phyloP scores from a whole-genome alignment of 1,140 invertebrate genomes.

The Cydia amplana region DNA sequence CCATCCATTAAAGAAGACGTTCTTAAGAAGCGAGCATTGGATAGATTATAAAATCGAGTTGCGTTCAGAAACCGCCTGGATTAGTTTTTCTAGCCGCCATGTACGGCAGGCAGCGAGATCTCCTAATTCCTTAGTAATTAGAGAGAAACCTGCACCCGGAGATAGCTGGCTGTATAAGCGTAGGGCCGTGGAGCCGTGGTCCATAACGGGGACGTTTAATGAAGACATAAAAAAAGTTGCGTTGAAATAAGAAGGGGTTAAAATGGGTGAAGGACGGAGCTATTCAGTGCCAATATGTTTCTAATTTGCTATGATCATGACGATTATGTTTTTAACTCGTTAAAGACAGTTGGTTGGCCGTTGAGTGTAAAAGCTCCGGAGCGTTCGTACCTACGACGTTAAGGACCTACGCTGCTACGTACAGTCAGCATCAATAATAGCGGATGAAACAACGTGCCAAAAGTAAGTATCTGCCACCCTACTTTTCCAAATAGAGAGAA shows the following conservation, averaged over 20 bases:
- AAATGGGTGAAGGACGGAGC: neutral
- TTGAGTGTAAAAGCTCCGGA: too few relatives aligned
- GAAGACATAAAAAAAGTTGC: conserved; percentile 44
- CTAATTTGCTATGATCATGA: too few relatives aligned
- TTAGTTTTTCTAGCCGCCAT: conserved; percentile 51
- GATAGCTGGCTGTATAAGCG: conserved; percentile 33
- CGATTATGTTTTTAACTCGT: too few relatives aligned
- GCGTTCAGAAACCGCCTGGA: conserved; percentile 43
- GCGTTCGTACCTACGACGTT: too few relatives aligned
- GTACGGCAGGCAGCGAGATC: conserved; percentile 55
- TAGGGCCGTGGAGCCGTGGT: conserved; percentile 22
- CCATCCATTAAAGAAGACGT: neutral
- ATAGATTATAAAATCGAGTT: neutral
- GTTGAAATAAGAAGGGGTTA: neutral
- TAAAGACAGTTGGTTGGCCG: too few relatives aligned
- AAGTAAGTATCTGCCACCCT: too few relatives aligned
- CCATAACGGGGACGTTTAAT: conserved; percentile 49
- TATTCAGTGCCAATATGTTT: too few relatives aligned
- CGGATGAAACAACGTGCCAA: too few relatives aligned
- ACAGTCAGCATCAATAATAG: too few relatives aligned
- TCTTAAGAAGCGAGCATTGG: neutral
- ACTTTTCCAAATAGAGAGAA: too few relatives aligned
- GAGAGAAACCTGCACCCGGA: conserved; percentile 51
- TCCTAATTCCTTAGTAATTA: conserved; percentile 63
- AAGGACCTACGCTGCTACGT: too few relatives aligned